Base-by-base conservation (phyloP, 1,140 invertebrate genomes). In the Drosophila willistoni region DNA sequence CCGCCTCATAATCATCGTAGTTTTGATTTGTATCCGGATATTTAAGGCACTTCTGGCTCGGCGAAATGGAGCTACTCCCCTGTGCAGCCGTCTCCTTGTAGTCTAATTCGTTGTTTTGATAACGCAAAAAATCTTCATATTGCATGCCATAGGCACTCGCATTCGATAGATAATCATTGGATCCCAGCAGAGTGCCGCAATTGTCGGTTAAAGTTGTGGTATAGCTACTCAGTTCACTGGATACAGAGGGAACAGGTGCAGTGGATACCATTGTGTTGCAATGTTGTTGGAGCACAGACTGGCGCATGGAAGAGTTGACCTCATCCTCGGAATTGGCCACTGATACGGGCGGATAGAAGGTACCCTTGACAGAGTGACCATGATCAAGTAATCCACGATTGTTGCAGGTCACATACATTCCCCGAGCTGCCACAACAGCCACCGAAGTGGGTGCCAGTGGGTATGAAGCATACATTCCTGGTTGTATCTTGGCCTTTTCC, bases 391-490 rank as follows among this genome's bases (percentile, higher is more conserved):
- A 93, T 54, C 95, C 96, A 59, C 95, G 95, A 91, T 96, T 96
- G 54, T 96, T 96, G 91, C 96, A 96, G 93, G 96, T 97, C 47
- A 97, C 96, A 92, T 97, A 96, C 95, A 97, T 96, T 10, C 96
- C 96, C 77, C 97, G 96, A 1, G 95, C 95, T 1, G 96, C 96
- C 12, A 96, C 96, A 68, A 97, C 84, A 14, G 91, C 86, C 64
- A 91, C 81, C 0, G 91, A 84, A 17, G 91, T 76, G 57, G 81
- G 56, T 2, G 73, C 74, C 64, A 91, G 60, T 1, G 90, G 84
- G 77, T 91, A 90, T 7, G 83, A 68, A 9, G 79, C 70, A 42
- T 87, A 91, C 2, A 81, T 55, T 14, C 70, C 73, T 60, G 81
- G 66, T 19, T 83, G 80, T 7, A 63, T 36, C 70, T 90, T 90